Base-by-base conservation (phyloP, 1,140 invertebrate genomes). In the Campoletis sonorensis region DNA sequence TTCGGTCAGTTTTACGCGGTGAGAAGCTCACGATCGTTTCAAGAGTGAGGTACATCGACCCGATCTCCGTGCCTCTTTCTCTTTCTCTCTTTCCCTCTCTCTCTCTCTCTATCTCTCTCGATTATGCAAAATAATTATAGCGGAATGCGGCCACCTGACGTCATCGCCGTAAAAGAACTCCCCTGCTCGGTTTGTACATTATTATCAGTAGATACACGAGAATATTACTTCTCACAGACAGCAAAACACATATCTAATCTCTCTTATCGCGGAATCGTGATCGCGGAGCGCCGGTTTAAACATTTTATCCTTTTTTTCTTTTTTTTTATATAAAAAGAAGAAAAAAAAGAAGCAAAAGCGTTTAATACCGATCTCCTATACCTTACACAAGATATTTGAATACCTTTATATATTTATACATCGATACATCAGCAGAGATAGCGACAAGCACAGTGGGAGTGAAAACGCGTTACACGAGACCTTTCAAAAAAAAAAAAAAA, bases 91-190 rank as follows among this genome's bases (percentile, higher is more conserved):
- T 1, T 23, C 84, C 4, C 49, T 64, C 84, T 87, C 86, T 80
- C 81, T 13, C n/a, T n/a, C n/a, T n/a, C n/a, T n/a, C n/a, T n/a
- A n/a, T n/a, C n/a, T n/a, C n/a, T n/a, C n/a, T n/a, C 89, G 87
- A 90, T 91, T 91, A 92, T 91, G 90, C 90, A 91, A 92, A 91
- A 89, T 88, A 91, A 92, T 91, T 91, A 91, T 91, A 85, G 85
- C 85, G 90, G 91, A 92, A 92, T 92, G 91, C 90, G 91, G 91
- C 90, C 90, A 92, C 88, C 90, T 91, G 91, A 91, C 91, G 87
- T 85, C 88, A 90, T n/a, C 51, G 51, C n/a, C 4, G 51, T n/a
- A n/a, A 54, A 54, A 54, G n/a, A 64, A 27, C 61, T 15, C 23
- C n/a, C 21, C n/a, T 23, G 23, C 8, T 26, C 61, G 23, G 21